These are phyloP conservation scores for Orchesella cincta DNA, from an alignment of 1,140 invertebrate genomes.

Conservation along the genomic window DNA sequence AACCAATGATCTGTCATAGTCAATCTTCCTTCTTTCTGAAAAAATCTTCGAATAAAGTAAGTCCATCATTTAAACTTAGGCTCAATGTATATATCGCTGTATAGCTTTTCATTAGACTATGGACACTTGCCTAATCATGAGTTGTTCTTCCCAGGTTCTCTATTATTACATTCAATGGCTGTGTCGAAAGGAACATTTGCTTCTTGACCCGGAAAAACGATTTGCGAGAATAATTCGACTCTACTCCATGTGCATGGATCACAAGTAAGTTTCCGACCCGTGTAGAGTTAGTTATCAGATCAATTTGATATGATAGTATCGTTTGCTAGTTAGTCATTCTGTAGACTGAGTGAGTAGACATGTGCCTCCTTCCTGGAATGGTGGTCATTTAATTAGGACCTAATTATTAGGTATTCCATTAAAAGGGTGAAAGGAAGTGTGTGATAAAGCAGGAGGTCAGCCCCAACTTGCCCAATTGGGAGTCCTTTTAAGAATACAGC, in stretches of 20 bases:
- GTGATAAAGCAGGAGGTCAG: too few relatives aligned
- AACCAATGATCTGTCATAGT: conserved; percentile 55
- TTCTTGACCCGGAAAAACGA: conserved; percentile 63
- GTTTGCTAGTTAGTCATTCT: too few relatives aligned
- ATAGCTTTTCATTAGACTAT: background rate
- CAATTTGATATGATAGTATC: too few relatives aligned
- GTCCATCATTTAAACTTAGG: conserved; percentile 46
- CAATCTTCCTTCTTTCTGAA: conserved; percentile 64
- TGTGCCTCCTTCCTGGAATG: too few relatives aligned
- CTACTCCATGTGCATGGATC: conserved; percentile 70
- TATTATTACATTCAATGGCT: conserved; percentile 71
- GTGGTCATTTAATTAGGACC: too few relatives aligned
- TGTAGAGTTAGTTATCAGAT: too few relatives aligned
- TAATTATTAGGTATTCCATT: too few relatives aligned
- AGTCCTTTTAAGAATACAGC: too few relatives aligned
- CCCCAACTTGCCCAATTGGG: too few relatives aligned
- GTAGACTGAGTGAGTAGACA: too few relatives aligned
- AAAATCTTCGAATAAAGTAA: conserved; percentile 65
- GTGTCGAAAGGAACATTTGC: conserved; percentile 67
- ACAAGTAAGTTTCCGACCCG: conserved; percentile 52
- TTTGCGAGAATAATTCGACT: conserved; percentile 68
- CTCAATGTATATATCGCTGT: background rate
- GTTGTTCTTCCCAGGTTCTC: conserved; percentile 52
- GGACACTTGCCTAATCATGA: background rate
- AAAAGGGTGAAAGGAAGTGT: too few relatives aligned